These are phyloP conservation scores for Allacma fusca DNA, from an alignment of 2,888 invertebrate genomes.

Conservation along the genomic window DNA sequence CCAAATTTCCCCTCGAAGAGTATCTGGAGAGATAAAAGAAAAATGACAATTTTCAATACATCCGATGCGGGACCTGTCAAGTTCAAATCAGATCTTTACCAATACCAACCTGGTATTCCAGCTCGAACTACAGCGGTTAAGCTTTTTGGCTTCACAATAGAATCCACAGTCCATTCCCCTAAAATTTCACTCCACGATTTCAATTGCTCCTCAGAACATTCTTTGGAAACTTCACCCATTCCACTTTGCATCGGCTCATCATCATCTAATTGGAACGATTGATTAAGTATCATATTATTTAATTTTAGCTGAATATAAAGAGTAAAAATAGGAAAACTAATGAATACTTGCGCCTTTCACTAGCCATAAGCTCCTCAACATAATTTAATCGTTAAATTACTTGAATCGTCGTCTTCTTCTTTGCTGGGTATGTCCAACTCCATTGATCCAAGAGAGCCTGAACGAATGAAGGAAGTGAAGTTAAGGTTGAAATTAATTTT, in stretches of 20 bases:
- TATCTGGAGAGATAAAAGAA: no score
- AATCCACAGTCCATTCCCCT: conserved; percentile 70
- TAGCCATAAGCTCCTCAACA: no score
- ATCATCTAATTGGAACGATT: conserved; percentile 76
- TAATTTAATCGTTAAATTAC: conserved; percentile 25
- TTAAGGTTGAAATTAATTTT: conserved; percentile 75
- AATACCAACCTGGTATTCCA: conserved; percentile 77
- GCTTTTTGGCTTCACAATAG: conserved; percentile 76
- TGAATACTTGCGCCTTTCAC: no score
- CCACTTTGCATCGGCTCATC: conserved; percentile 97
- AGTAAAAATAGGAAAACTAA: no score
- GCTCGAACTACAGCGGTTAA: conserved; percentile 77
- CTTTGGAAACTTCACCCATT: conserved; percentile 95
- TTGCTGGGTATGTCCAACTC: conserved; percentile 74
- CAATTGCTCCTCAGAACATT: conserved; percentile 90
- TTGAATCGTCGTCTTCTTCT: conserved; percentile 71
- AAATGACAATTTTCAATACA: no score
- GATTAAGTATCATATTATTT: neutral
- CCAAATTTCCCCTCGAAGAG: conserved; percentile 97
- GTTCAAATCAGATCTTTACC: no score
- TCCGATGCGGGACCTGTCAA: no score
- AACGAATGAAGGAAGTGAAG: conserved; percentile 76
- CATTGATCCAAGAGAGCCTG: conserved; percentile 76
- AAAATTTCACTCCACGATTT: conserved; percentile 92
- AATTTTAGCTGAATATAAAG: neutral